phyloP scores from a whole-genome alignment of 92 coral and sea anemone species.

The Palythoa heliodiscus region DNA sequence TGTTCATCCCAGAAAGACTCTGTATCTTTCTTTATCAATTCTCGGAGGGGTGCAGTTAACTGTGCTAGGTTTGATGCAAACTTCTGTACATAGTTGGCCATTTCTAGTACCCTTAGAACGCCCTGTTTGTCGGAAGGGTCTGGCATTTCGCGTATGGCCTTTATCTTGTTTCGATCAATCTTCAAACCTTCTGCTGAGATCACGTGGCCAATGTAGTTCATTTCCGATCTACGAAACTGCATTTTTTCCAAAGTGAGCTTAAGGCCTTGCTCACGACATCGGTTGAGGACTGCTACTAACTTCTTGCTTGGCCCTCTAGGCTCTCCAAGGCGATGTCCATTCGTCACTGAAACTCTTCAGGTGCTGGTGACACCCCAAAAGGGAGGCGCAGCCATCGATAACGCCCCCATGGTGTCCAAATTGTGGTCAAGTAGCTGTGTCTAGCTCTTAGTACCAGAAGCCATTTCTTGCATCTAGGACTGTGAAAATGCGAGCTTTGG shows the following conservation, averaged over 20 bases:
- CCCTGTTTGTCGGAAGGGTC: no score
- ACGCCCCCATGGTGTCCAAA: no score
- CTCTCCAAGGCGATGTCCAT: conserved; percentile 60
- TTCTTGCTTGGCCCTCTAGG: conserved; percentile 58
- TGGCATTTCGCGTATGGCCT: no score
- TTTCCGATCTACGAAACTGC: conserved; percentile 45
- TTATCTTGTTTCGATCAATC: conserved; percentile 47
- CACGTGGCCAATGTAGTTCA: conserved; percentile 50
- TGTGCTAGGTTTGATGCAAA: no score
- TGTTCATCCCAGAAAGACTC: no score
- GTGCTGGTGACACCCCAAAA: conserved; percentile 23
- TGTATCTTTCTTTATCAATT: no score
- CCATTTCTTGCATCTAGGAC: no score
- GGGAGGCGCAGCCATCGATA: no score
- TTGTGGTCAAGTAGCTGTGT: not conserved
- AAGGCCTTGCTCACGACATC: conserved; percentile 47
- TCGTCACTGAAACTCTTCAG: conserved; percentile 74
- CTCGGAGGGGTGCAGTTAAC: no score
- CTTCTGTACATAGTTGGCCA: no score
- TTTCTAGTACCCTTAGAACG: no score
- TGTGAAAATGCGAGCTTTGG: not conserved
- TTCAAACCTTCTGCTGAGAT: conserved; percentile 48
- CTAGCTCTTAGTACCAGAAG: not conserved
- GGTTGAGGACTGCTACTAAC: conserved; percentile 52
- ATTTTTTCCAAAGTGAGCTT: conserved; percentile 50